Percentiles rank a stretch among this genome's conserved stretches.
Evolutionary conservation across 2,113 vertebrate species (phyloP).

Genomic region (Pteropus alecto): DNA sequence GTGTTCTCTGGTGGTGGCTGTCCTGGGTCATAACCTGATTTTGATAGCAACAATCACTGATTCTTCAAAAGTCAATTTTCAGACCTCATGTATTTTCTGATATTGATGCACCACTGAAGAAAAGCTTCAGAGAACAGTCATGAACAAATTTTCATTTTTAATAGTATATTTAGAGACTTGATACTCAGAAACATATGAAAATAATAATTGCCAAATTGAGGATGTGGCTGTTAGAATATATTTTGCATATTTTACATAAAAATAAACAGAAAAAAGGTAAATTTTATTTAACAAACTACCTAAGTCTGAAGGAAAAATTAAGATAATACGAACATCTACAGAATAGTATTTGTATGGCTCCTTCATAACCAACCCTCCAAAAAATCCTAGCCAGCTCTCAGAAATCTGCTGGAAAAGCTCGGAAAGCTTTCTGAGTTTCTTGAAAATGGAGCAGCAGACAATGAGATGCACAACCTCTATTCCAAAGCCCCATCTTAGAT

Average conservation of each 20-base stretch:
- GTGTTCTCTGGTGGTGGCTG: conserved; percentile 27
- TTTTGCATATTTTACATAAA: background rate
- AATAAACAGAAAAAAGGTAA: background rate
- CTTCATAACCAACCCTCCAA: background rate
- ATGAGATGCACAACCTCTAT: background rate
- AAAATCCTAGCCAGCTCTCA: background rate
- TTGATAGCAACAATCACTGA: conserved; percentile 54
- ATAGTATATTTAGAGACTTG: background rate
- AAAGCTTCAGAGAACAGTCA: conserved; percentile 8
- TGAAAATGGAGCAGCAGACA: background rate
- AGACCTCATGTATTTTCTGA: conserved; percentile 31
- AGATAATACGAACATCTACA: background rate
- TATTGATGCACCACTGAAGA: background rate
- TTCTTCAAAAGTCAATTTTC: conserved; percentile 59
- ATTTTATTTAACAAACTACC: background rate
- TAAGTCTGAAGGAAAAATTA: background rate
- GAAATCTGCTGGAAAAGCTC: background rate
- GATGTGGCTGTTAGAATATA: background rate
- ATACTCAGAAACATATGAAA: background rate
- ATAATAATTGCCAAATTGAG: background rate
- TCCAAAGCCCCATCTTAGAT: too few relatives aligned
- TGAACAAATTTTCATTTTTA: background rate
- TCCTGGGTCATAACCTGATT: conserved; percentile 61
- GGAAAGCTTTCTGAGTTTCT: background rate
- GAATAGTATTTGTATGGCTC: background rate